These are phyloP conservation scores for Drosophila orena DNA, from an alignment of 1,140 invertebrate genomes.

Conservation along the genomic window DNA sequence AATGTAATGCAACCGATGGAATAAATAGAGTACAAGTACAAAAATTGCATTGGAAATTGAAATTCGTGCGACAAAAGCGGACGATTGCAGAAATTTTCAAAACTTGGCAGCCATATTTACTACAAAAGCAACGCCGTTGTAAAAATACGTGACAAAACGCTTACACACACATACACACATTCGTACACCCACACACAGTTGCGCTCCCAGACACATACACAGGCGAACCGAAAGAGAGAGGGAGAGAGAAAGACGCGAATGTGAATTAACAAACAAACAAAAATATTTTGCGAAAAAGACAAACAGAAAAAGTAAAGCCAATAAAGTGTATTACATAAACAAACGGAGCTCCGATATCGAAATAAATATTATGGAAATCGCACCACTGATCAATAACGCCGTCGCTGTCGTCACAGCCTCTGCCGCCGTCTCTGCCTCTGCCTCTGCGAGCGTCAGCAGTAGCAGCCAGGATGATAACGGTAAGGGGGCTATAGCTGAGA, in stretches of 20 bases:
- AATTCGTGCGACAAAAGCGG: conserved; percentile 70
- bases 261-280: conserved; percentile 55
- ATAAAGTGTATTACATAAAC: conserved; percentile 64
- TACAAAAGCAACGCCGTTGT: conserved; percentile 63
- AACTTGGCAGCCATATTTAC: conserved; percentile 79
- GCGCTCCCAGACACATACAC: background rate
- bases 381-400: conserved; percentile 67
- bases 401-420: conserved; percentile 58
- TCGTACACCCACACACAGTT: conserved; percentile 21
- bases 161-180: conserved; percentile 24
- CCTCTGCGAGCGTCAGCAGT: conserved; percentile 20
- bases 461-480: conserved; percentile 70
- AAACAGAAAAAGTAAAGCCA: conserved; percentile 49
- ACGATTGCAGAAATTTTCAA: conserved; percentile 50
- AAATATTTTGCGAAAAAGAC: conserved; percentile 48
- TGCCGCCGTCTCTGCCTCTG: conserved; percentile 37
- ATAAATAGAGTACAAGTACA: conserved; percentile 54
- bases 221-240: conserved; percentile 21
- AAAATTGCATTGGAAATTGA: conserved; percentile 78
- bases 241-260: conserved; percentile 46
- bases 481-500: conserved; percentile 40
- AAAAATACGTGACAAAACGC: conserved; percentile 78
- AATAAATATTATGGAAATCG: conserved; percentile 76
- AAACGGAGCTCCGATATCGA: conserved; percentile 32
- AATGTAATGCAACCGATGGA: conserved; percentile 44